These are phyloP conservation scores for Ptychobarbus kaznakovi DNA, from an alignment of 2,797 vertebrate genomes.

Conservation along the genomic window DNA sequence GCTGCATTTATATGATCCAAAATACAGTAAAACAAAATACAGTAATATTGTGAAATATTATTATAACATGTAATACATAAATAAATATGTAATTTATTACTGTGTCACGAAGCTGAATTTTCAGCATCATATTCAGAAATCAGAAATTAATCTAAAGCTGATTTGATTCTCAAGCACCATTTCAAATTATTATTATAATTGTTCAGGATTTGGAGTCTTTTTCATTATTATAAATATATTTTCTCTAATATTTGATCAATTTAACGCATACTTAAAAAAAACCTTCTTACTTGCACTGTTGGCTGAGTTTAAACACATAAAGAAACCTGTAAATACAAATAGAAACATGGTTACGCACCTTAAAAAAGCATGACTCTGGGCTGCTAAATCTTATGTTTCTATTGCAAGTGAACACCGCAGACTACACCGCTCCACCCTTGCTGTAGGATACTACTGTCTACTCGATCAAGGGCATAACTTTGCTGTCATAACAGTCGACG, in stretches of 20 bases:
- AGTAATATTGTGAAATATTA: neutral
- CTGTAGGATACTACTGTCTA: neutral
- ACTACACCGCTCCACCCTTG: neutral
- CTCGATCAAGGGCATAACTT: neutral
- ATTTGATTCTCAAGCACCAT: neutral
- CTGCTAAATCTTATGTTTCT: neutral
- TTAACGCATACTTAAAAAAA: neutral
- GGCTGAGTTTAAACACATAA: neutral
- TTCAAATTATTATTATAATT: neutral
- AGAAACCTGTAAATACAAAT: neutral
- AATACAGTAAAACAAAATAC: neutral
- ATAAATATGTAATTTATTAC: neutral
- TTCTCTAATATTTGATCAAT: neutral
- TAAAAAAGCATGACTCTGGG: neutral
- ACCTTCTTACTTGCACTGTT: neutral
- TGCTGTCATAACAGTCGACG: constrained; percentile 32
- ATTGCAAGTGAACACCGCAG: neutral
- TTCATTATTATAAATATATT: neutral
- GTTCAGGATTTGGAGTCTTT: neutral
- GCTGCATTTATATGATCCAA: neutral
- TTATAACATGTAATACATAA: neutral
- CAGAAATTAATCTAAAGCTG: neutral
- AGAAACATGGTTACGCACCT: neutral
- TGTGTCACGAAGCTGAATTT: neutral
- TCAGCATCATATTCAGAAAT: neutral